Percentiles rank a stretch among this genome's conserved stretches.
phyloP scores from a whole-genome alignment of 2,797 vertebrate genomes.

The Pseudochirops cupreus region DNA sequence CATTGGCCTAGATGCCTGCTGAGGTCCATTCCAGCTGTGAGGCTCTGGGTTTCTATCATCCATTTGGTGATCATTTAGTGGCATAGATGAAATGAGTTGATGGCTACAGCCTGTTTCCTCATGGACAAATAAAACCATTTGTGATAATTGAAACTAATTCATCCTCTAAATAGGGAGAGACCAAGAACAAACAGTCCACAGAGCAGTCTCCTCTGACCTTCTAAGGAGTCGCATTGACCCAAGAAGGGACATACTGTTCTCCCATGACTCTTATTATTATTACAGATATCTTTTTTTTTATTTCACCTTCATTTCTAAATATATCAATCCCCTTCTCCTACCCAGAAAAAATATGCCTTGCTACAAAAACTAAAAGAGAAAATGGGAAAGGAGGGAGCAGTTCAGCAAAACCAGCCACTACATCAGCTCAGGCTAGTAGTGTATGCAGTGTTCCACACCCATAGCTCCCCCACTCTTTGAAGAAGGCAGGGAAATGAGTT shows the following conservation, averaged over 20 bases:
- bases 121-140: conserved; percentile 47
- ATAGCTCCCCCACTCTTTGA: background rate
- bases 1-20: background rate
- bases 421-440: background rate
- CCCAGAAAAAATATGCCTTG: background rate
- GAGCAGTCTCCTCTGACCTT: conserved; percentile 20
- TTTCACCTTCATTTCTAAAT: background rate
- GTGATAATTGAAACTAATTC: conserved; percentile 54
- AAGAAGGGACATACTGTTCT: rapidly evolving
- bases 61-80: conserved; percentile 13
- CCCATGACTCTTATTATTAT: background rate
- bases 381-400: background rate
- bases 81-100: conserved; percentile 36
- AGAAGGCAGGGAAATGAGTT: background rate
- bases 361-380: background rate
- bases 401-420: background rate
- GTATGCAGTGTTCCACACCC: background rate
- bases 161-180: conserved; percentile 68
- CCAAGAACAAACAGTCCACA: conserved; percentile 48
- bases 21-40: background rate
- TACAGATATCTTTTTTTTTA: background rate
- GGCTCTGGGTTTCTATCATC: conserved; percentile 14
- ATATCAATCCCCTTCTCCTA: background rate
- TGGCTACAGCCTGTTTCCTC: conserved; percentile 26
- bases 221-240: background rate